Evolutionary conservation across 2,888 invertebrate species (phyloP), one percentile per base, ranked within the genome.

Genomic region (Alviniconcha strummeri): DNA sequence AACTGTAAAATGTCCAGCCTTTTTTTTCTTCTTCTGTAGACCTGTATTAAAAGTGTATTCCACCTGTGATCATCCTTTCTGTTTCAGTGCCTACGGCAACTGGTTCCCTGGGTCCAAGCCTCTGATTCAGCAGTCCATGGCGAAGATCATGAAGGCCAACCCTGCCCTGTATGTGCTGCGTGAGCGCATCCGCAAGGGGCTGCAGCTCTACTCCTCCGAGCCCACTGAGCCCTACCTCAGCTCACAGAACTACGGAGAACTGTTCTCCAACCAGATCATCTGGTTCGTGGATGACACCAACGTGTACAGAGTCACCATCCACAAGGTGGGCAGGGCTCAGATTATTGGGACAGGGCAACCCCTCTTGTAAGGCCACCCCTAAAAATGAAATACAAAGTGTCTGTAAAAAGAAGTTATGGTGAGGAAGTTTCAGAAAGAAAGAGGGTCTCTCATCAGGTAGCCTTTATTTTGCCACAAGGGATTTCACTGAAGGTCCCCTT

Each of bases 281-380:
- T 99, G 99, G 99, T 99, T 99, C 94, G 99, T 99, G 15, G 99
- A 99, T 92, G 99, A 99, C 94, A 99, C 99, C 0, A 99, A 99
- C 94, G 99, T 99, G 56, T 99, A 99, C 94, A 96, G 99, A 88
- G 99, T 99, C 55, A 99, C 99, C 0, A 99, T 99, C 91, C 99
- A 99, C 95, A 99, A 99, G 93, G 94, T 94, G 69, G 19, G 79
- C 36, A 36, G 36, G 36, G 36, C 36, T 36, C 3, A 36, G 36
- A 36, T 36, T 36, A 36, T 36, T 36, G 3, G 3, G 36, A 36
- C 36, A 36, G 36, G 36, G 36, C 36, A 36, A 36, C 36, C 36
- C 36, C 36, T 36, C 36, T 36, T 36, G 36, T 36, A 36, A 36
- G 36, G 36, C 36, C 36, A 36, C 0, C 36, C 36, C 36, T 36